phyloP scores from a whole-genome alignment of 2,113 vertebrate genomes.

The Muscicapa adusta region DNA sequence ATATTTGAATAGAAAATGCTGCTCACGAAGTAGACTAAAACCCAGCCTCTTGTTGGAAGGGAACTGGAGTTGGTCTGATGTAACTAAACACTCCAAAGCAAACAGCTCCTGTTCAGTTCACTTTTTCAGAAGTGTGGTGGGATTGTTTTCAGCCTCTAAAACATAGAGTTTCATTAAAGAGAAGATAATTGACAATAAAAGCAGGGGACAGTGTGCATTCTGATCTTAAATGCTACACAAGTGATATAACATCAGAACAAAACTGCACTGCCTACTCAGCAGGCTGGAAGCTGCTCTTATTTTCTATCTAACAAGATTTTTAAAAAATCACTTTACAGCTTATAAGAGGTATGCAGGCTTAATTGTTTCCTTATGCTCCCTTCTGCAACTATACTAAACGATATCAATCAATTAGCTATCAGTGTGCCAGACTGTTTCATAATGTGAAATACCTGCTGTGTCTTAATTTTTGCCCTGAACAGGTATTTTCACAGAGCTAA shows the following conservation, averaged over 20 bases:
- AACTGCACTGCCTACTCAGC: background rate
- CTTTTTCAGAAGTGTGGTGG: background rate
- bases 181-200: background rate
- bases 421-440: background rate
- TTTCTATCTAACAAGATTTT: constrained; percentile 1
- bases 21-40: background rate
- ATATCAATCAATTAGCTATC: constrained; percentile 4
- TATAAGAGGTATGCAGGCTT: background rate
- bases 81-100: background rate
- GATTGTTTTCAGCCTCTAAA: background rate
- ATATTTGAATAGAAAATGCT: background rate
- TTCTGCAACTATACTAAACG: background rate
- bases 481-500: background rate
- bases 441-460: background rate
- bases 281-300: background rate
- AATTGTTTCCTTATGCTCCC: constrained; percentile 26
- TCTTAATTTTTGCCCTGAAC: constrained; percentile 16
- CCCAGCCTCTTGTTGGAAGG: background rate
- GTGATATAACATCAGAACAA: background rate
- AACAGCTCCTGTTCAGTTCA: background rate
- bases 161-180: background rate
- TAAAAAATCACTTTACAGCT: background rate
- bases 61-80: background rate
- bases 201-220: background rate
- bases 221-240: background rate